These are phyloP conservation scores for Chionomys nivalis DNA, from an alignment of 2,113 vertebrate genomes.

Conservation along the genomic window DNA sequence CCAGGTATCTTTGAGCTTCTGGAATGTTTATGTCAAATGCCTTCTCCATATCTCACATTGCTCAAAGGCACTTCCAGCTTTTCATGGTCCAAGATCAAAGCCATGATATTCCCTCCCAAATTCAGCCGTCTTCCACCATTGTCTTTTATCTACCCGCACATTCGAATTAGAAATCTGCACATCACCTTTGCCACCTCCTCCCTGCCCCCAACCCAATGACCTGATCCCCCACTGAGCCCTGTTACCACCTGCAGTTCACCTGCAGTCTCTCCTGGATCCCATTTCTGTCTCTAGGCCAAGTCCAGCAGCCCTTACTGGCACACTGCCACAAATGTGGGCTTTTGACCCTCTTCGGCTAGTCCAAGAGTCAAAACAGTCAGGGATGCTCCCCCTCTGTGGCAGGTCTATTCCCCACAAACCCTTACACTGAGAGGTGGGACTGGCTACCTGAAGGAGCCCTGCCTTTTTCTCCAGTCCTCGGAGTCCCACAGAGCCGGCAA, in stretches of 20 bases:
- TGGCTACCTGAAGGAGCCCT: not conserved
- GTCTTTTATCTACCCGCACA: not conserved
- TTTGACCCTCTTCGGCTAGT: not conserved
- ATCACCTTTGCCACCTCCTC: not conserved
- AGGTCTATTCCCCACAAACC: not conserved
- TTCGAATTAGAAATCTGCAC: not conserved
- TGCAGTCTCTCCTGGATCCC: not conserved
- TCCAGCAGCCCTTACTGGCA: not conserved
- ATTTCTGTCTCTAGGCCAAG: not conserved
- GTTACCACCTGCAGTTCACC: not conserved
- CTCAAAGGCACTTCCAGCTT: conserved; percentile 28
- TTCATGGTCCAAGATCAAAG: conserved; percentile 19
- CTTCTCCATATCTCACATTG: not conserved
- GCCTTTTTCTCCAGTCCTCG: not conserved
- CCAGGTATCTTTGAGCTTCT: not conserved
- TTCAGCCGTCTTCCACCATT: not conserved
- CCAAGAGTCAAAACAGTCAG: not conserved
- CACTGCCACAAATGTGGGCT: not conserved
- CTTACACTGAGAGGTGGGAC: not conserved
- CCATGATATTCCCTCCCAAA: not conserved
- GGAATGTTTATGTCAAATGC: not conserved
- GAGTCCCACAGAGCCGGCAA: not conserved
- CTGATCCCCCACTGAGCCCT: not conserved
- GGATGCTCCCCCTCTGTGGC: not conserved
- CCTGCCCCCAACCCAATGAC: not conserved